Conservation (phyloP, 2,888 invertebrate genomes). For the Eutolmus rufibarbis region DNA sequence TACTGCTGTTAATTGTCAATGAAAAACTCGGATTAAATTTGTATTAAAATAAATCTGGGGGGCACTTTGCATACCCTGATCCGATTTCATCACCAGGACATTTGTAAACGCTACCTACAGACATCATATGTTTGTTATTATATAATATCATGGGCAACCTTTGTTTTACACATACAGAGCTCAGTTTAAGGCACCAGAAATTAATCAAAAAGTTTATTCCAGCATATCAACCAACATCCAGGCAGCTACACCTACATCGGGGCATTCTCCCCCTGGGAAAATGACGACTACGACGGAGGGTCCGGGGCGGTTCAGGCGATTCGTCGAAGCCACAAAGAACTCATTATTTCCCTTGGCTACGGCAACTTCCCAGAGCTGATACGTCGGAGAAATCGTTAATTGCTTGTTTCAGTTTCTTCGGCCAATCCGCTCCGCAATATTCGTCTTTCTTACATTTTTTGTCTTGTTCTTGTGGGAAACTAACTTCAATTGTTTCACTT, state of each 20-base stretch:
- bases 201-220: background rate
- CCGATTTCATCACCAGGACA: background rate
- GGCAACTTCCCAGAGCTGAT: constrained; percentile 3
- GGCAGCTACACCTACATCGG: background rate
- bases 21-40: background rate
- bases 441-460: background rate
- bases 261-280: background rate
- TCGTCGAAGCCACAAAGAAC: constrained; percentile 3
- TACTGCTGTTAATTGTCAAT: background rate
- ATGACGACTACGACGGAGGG: background rate
- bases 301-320: no score
- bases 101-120: background rate
- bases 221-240: background rate
- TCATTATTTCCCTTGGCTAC: constrained; percentile 18
- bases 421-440: background rate
- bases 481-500: constrained; percentile 42
- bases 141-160: background rate
- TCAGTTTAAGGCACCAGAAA: background rate
- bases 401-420: constrained; percentile 10
- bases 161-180: background rate
- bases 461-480: constrained; percentile 40
- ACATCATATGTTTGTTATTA: no score
- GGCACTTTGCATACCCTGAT: background rate
- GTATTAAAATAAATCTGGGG: background rate
- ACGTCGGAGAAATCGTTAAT: constrained; percentile 37